Base-by-base conservation (phyloP, 2,888 invertebrate species). In the Baronia brevicornis region DNA sequence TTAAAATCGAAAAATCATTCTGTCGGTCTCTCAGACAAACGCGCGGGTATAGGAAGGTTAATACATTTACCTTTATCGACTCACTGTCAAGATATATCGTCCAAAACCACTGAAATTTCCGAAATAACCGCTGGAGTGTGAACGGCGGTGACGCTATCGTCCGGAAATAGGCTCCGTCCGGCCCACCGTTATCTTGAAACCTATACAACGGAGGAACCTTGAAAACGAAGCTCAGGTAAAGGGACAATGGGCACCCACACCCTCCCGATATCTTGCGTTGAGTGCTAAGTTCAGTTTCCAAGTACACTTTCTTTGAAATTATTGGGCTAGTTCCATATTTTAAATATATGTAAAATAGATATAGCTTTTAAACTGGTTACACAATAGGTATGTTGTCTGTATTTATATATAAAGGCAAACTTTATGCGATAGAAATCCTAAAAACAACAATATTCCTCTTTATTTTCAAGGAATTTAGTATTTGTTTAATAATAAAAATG, bases 181-280 rank as follows among this genome's bases (percentile, higher is more conserved):
- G 24, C 33, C 39, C 39, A 21, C 9, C 37, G 29, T 39, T 40
- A 40, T 40, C 42, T 31, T n/a, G 4, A 14, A 28, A 20, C 12
- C 20, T 29, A 29, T 35, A 20, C 15, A 30, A 13, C 25, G 13
- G n/a, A n/a, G 26, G 34, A 37, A 40, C 52, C 52, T 52, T 51
- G 36, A 41, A 39, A 43, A 42, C 41, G 39, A 41, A 40, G 42
- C 25, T 33, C 37, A 38, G 41, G 37, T 40, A 21, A 31, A 31
- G 27, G 38, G 38, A 47, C 45, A 49, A 45, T 45, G 25, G 38
- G 14, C 22, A 34, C 33, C 26, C 27, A 32, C 30, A 34, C 34
- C 38, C 43, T 20, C 27, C 18, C 23, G 24, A 30, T 45, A 46
- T 45, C 36, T 33, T 27, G 23, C 10, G 22, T 20, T 14, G 30